Conservation (phyloP, 2,888 invertebrate genomes). For the Cantharis rufa region DNA sequence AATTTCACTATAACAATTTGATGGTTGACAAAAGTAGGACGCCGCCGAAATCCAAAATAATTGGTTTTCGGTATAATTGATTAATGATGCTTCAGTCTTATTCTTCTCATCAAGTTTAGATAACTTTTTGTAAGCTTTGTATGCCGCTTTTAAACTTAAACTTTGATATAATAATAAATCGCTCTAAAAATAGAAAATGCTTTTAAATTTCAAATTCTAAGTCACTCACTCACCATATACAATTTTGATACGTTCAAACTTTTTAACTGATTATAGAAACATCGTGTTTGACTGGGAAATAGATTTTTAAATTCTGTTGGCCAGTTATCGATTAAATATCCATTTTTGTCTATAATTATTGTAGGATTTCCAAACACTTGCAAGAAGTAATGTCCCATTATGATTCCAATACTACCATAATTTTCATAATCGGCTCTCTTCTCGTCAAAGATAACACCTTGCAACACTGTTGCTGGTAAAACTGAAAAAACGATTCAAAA, state of each 20-base stretch:
- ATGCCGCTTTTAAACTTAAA: constrained; percentile 80
- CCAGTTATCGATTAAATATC: not conserved
- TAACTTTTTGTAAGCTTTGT: constrained; percentile 78
- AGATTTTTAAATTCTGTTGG: not conserved
- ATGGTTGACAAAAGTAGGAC: constrained; percentile 21
- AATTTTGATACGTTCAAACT: not conserved
- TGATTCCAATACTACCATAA: constrained; percentile 83
- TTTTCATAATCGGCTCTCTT: constrained; percentile 85
- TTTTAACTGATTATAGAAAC: constrained; percentile 6
- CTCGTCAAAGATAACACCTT: constrained; percentile 83
- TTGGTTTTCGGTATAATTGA: constrained; percentile 67
- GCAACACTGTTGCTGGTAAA: constrained; percentile 83
- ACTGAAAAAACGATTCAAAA: not conserved
- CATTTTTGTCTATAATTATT: constrained; percentile 7
- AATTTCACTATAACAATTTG: not conserved
- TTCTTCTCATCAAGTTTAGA: constrained; percentile 60
- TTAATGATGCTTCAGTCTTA: constrained; percentile 70
- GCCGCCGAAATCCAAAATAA: constrained; percentile 54
- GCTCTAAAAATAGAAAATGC: constrained; percentile 2
- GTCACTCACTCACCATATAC: not conserved
- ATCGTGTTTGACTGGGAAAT: not conserved
- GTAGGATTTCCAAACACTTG: constrained; percentile 68
- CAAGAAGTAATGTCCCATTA: constrained; percentile 86
- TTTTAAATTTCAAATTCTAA: not conserved
- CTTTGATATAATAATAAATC: constrained; percentile 13